Percentiles rank a stretch among this genome's conserved stretches.
Conservation (phyloP, 2,797 vertebrate genomes). For the Triplophysa yarkandensis region DNA sequence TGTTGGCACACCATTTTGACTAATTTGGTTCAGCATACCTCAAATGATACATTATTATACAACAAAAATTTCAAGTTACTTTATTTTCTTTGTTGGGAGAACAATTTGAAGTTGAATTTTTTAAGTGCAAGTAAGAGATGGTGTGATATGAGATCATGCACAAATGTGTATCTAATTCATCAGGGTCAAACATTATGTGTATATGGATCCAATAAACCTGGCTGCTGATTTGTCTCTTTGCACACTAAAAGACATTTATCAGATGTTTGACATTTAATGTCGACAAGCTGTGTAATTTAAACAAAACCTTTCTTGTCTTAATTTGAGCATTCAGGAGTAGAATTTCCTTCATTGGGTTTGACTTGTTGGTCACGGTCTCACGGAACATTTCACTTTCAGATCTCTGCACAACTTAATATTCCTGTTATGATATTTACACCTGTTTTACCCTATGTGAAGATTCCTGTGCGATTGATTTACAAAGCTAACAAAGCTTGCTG, state of each 20-base stretch:
- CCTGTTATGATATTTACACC: slow-evolving; percentile 9
- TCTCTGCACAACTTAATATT: slow-evolving; percentile 24
- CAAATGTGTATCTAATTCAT: slow-evolving; percentile 39
- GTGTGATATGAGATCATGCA: slow-evolving; percentile 27
- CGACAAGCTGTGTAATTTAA: slow-evolving; percentile 41
- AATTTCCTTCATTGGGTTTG: slow-evolving; percentile 32
- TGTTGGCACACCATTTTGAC: too few species aligned
- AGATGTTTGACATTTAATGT: slow-evolving; percentile 43
- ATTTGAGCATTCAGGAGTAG: slow-evolving; percentile 14
- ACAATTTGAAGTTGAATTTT: too few species aligned
- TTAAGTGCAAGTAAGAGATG: slow-evolving; percentile 17
- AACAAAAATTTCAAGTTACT: too few species aligned
- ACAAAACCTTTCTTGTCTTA: slow-evolving; percentile 43
- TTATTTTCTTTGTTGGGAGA: too few species aligned
- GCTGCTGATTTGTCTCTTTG: slow-evolving; percentile 35
- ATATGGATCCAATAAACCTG: slow-evolving; percentile 25
- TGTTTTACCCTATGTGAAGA: neutral
- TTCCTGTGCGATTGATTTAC: slow-evolving; percentile 1
- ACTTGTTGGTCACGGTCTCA: neutral
- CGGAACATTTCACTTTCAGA: slow-evolving; percentile 1
- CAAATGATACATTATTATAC: too few species aligned
- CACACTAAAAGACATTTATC: slow-evolving; percentile 34
- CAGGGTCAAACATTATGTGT: slow-evolving; percentile 14
- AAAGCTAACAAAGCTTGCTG: slow-evolving; percentile 5
- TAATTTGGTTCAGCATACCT: too few species aligned